A percentile compares a stretch with the other conserved stretches of the same genome.
phyloP scores from a whole-genome alignment of 1,140 invertebrate genomes.

The Drosophila nigrodunni region DNA sequence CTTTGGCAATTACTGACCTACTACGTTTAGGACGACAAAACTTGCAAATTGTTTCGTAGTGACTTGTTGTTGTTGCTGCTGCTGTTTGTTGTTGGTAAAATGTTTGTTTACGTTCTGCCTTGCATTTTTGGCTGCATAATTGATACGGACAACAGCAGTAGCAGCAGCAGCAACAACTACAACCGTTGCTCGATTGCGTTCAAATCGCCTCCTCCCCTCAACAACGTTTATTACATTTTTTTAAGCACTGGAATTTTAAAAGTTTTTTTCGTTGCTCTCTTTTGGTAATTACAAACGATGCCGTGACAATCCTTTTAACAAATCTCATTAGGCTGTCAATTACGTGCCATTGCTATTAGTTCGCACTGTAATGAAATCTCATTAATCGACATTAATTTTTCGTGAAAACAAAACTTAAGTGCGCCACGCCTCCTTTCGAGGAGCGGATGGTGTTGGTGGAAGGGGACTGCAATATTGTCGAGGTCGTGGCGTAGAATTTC shows the following conservation, averaged over 20 bases:
- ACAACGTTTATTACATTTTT: background rate
- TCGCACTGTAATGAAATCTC: conserved; percentile 64
- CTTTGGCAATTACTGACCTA: conserved; percentile 71
- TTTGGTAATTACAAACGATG: conserved; percentile 67
- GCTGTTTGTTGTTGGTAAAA: conserved; percentile 43
- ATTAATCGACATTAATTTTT: conserved; percentile 77
- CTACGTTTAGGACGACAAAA: conserved; percentile 56
- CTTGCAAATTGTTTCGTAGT: conserved; percentile 34
- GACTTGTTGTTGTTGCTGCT: conserved; percentile 4
- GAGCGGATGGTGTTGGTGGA: background rate
- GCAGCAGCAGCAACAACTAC: conserved; percentile 36
- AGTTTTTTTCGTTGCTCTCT: conserved; percentile 20
- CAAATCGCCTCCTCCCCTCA: conserved; percentile 21
- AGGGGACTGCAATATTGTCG: conserved; percentile 64
- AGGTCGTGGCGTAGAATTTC: conserved; percentile 57
- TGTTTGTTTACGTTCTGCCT: conserved; percentile 77
- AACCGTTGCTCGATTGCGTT: conserved; percentile 33
- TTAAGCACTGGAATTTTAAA: background rate
- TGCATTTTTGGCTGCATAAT: conserved; percentile 74
- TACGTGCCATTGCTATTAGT: conserved; percentile 65
- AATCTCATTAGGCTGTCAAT: conserved; percentile 80
- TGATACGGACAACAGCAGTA: conserved; percentile 59
- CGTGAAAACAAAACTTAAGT: conserved; percentile 57
- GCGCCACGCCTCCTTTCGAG: background rate
- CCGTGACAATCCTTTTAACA: conserved; percentile 76